Percentiles rank a stretch among this genome's conserved stretches.
These are phyloP conservation scores for Blomia tropicalis DNA, from an alignment of 2,888 invertebrate genomes.

Conservation along the genomic window DNA sequence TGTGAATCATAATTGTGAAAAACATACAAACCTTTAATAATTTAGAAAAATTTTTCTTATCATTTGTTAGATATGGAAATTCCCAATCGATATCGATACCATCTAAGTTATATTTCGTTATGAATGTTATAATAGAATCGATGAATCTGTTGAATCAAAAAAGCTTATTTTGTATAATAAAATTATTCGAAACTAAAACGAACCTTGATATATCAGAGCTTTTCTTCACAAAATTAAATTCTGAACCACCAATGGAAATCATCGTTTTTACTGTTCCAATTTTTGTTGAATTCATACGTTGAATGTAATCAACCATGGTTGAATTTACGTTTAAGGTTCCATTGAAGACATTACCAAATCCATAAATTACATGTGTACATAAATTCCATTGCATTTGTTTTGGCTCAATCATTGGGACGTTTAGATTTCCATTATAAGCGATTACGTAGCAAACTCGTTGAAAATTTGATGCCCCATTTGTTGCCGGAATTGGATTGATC, in stretches of 20 bases:
- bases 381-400: slow-evolving; percentile 44
- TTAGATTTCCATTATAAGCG: background rate
- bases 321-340: slow-evolving; percentile 39
- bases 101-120: slow-evolving; percentile 31
- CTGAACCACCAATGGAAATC: slow-evolving; percentile 40
- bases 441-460: slow-evolving; percentile 21
- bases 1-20: no score
- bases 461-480: slow-evolving; percentile 16
- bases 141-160: slow-evolving; percentile 31
- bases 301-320: background rate
- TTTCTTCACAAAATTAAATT: background rate
- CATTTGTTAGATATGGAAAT: slow-evolving; percentile 45
- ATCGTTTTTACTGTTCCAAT: slow-evolving; percentile 52
- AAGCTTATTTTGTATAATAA: background rate
- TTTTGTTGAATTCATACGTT: slow-evolving; percentile 23
- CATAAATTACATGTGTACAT: slow-evolving; percentile 68
- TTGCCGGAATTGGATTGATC: background rate
- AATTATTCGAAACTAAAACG: background rate
- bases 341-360: slow-evolving; percentile 50
- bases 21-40: slow-evolving; percentile 52
- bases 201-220: background rate
- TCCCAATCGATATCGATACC: slow-evolving; percentile 41
- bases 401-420: slow-evolving; percentile 34
- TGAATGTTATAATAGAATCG: slow-evolving; percentile 28
- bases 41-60: slow-evolving; percentile 33